These are phyloP conservation scores for Apaloderma vittatum DNA, from an alignment of 2,113 vertebrate species.

Conservation along the genomic window DNA sequence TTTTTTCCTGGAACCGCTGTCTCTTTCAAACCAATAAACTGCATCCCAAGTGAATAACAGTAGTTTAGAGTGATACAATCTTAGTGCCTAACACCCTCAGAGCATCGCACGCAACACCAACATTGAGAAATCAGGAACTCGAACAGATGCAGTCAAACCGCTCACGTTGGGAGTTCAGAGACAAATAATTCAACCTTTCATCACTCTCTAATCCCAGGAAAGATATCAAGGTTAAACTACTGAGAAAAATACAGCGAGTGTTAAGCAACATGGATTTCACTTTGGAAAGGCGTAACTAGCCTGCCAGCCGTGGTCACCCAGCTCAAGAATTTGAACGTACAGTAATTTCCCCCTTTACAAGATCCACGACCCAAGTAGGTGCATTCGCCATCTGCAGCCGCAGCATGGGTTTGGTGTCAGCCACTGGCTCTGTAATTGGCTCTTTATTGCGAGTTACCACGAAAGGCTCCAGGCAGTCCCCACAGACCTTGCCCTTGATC, in stretches of 20 bases:
- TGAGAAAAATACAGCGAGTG: constrained; percentile 20
- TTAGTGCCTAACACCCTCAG: constrained; percentile 19
- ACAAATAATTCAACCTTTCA: constrained; percentile 69
- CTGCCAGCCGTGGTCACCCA: neutral
- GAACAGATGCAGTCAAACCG: constrained; percentile 40
- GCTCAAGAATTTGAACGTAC: neutral
- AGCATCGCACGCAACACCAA: constrained; percentile 10
- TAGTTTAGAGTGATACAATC: constrained; percentile 18
- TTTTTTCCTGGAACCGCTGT: neutral
- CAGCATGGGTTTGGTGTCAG: constrained; percentile 36
- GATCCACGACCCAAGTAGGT: neutral
- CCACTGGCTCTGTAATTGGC: constrained; percentile 31
- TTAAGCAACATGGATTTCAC: constrained; percentile 4
- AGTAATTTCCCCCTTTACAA: neutral
- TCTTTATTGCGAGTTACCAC: constrained; percentile 62
- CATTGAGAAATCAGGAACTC: constrained; percentile 55
- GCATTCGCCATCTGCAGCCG: neutral
- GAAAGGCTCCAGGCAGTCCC: constrained; percentile 63
- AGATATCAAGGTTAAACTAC: constrained; percentile 64
- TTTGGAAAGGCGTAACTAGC: constrained; percentile 34
- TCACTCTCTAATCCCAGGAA: constrained; percentile 62
- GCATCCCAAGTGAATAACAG: neutral
- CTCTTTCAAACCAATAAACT: neutral
- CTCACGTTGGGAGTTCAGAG: constrained; percentile 27
- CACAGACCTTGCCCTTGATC: constrained; percentile 68